Percentiles rank a stretch among this genome's conserved stretches.
Evolutionary conservation across 2,888 invertebrate species (phyloP).

Genomic region (Abrostola triplasia): DNA sequence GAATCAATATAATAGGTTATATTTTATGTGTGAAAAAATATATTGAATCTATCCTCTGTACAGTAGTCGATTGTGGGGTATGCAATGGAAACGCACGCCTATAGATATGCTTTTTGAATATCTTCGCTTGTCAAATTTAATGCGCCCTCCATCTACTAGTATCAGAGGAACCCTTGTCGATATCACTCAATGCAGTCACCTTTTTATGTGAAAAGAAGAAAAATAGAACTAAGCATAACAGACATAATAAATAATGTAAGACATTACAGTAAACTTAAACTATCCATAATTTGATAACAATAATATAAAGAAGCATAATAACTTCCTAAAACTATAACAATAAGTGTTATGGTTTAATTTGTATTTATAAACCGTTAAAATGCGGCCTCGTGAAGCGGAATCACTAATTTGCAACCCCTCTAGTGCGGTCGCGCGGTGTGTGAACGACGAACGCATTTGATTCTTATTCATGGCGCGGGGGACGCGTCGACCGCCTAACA

Average conservation of each 20-base stretch:
- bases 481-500: conserved; percentile 80
- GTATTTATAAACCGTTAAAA: conserved; percentile 84
- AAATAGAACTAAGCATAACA: conserved; percentile 12
- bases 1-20: neutral
- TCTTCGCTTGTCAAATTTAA: conserved; percentile 75
- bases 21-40: neutral
- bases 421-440: conserved; percentile 68
- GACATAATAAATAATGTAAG: neutral
- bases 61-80: neutral
- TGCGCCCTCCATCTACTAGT: conserved; percentile 68
- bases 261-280: neutral
- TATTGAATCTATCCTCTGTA: neutral
- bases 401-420: conserved; percentile 84
- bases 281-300: neutral
- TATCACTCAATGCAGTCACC: conserved; percentile 55
- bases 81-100: conserved; percentile 43
- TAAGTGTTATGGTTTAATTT: conserved; percentile 76
- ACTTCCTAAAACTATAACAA: conserved; percentile 59
- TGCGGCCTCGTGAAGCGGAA: conserved; percentile 70
- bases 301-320: neutral
- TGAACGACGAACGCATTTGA: conserved; percentile 81
- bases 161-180: conserved; percentile 68
- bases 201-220: conserved; percentile 46
- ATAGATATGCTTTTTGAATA: conserved; percentile 71
- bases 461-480: conserved; percentile 85